Conservation (phyloP, 2,113 vertebrate species). For the Cyanistes caeruleus region DNA sequence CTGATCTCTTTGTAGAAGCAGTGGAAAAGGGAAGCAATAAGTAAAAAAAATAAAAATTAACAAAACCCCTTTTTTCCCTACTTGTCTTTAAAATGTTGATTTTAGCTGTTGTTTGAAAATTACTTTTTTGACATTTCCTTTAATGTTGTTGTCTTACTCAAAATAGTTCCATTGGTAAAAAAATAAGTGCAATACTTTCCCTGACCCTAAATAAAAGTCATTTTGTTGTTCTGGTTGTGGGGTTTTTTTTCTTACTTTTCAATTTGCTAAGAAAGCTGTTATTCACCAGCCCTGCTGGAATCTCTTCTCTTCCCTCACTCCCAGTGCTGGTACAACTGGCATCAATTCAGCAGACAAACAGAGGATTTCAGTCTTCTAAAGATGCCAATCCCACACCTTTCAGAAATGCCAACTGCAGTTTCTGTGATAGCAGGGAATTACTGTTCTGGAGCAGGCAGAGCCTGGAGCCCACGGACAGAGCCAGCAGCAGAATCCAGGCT, state of each 20-base stretch:
- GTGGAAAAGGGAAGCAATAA: neutral
- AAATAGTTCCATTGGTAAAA: neutral
- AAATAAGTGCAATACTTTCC: neutral
- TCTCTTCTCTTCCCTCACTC: neutral
- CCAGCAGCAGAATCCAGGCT: neutral
- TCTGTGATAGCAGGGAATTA: neutral
- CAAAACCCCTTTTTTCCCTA: rapidly evolving
- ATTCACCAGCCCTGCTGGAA: constrained; percentile 26
- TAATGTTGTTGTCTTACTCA: neutral
- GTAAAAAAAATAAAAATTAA: too few species aligned
- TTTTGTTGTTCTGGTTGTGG: neutral
- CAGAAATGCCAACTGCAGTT: constrained; percentile 28
- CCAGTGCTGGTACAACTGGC: neutral
- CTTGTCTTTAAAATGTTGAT: neutral
- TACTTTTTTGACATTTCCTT: neutral
- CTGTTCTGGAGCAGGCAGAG: neutral
- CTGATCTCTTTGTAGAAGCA: neutral
- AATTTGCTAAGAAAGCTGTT: neutral
- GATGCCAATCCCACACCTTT: constrained; percentile 34
- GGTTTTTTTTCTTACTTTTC: neutral
- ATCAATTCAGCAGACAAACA: constrained; percentile 15
- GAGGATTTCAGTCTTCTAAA: constrained; percentile 24
- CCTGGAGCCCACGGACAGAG: neutral
- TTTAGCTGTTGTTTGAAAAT: neutral
- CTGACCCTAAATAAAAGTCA: neutral